Base-by-base conservation (phyloP, 1,140 invertebrate genomes). In the Holotrichia oblita region DNA sequence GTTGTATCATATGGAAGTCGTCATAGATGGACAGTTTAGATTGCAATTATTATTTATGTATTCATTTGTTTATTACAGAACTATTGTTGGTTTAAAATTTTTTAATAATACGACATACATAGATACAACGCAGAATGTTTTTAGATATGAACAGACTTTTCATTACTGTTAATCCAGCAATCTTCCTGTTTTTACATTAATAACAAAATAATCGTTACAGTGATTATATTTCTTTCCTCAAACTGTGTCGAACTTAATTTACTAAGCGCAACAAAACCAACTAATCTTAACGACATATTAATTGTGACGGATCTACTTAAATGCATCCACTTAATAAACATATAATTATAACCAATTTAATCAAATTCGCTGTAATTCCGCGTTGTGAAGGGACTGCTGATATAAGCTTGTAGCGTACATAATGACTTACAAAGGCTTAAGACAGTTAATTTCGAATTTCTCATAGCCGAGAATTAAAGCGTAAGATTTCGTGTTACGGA, bases 251-350 rank as follows among this genome's bases (percentile, higher is more conserved):
- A 69, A 69, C 61, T 34, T 20, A 27, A 69, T 69, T 69, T 69
- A 34, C 61, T 10, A 69, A 69, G 61, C 22, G 6, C 22, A 69
- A 14, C 61, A 69, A 34, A 24, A 69, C 27, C 61, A n/a, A 27
- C 20, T 27, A 69, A 69, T 20, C 61, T 69, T 69, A 69, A 69
- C 61, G 61, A 69, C 22, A 69, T 69, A 69, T 24, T 69, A 69
- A 69, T 69, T 69, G 61, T 69, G 61, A 69, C 61, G 61, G 61
- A 69, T 69, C 61, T 69, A 69, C 12, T 69, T 22, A 69, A 69
- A 69, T 34, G 61, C 61, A 69, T 69, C 8, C 61, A 69, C 17
- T 69, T 69, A 69, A 69, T 69, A 69, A 69, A 8, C 22, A 69
- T 4, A 69, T 69, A 69, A 69, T 69, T 69, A 69, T 69, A 69